Evolutionary conservation across 2,888 invertebrate genomes (phyloP).

Genomic region (Hybos culiciformis): DNA sequence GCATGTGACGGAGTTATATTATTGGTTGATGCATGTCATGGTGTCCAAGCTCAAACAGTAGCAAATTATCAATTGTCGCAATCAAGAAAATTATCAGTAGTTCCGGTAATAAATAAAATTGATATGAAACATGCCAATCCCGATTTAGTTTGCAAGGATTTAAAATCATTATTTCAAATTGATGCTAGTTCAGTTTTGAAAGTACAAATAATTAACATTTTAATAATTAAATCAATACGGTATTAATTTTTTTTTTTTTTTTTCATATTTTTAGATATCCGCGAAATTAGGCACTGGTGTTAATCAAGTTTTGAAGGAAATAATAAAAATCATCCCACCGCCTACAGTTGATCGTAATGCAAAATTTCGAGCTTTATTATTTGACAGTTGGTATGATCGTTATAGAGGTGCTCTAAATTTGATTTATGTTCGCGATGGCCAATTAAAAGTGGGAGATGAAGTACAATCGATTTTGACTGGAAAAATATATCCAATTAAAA

Average conservation of each 20-base stretch:
- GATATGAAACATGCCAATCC: conserved; percentile 86
- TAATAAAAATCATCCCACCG: conserved; percentile 66
- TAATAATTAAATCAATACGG: not conserved
- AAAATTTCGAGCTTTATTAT: conserved; percentile 67
- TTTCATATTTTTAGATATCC: conserved; percentile 62
- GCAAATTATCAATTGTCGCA: conserved; percentile 91
- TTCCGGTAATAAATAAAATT: conserved; percentile 94
- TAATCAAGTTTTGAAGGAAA: conserved; percentile 56
- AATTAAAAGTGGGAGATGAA: conserved; percentile 54
- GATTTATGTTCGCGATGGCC: conserved; percentile 65
- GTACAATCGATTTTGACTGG: conserved; percentile 57
- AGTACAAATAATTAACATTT: conserved; percentile 35
- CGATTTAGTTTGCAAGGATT: conserved; percentile 62
- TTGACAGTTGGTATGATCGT: conserved; percentile 89
- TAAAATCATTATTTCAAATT: conserved; percentile 71
- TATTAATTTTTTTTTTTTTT: not conserved
- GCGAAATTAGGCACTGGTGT: conserved; percentile 86
- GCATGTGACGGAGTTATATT: conserved; percentile 93
- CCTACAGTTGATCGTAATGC: conserved; percentile 46
- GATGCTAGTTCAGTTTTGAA: conserved; percentile 55
- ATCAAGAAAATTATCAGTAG: conserved; percentile 61
- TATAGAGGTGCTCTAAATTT: conserved; percentile 70
- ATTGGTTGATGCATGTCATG: conserved; percentile 91
- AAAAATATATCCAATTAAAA: conserved; percentile 65
- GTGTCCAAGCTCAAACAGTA: conserved; percentile 93